A percentile compares a stretch with the other conserved stretches of the same genome.
Evolutionary conservation across 2,113 vertebrate species (phyloP).

Genomic region (Thinocorus orbignyianus): DNA sequence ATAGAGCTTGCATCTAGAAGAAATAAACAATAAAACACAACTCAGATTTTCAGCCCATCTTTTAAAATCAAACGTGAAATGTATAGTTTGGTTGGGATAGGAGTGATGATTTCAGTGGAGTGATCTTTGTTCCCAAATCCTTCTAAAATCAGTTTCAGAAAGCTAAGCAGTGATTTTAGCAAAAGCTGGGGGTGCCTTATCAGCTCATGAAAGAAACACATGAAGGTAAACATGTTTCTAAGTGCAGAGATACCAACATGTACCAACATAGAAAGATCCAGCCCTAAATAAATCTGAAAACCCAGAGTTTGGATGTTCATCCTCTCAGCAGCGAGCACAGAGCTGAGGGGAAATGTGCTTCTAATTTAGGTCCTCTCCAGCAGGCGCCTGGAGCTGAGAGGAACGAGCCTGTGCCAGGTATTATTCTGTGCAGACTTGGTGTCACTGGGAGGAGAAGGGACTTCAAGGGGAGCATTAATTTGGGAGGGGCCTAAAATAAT

Average conservation of each 20-base stretch:
- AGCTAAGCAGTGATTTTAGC: neutral
- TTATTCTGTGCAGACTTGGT: conserved; percentile 31
- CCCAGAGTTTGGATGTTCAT: neutral
- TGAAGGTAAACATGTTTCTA: neutral
- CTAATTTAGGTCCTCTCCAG: neutral
- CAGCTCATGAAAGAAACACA: neutral
- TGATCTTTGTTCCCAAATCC: neutral
- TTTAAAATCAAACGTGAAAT: neutral
- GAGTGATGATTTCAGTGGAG: neutral
- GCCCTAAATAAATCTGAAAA: neutral
- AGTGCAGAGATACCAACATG: neutral
- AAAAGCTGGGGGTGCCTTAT: neutral
- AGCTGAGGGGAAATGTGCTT: neutral
- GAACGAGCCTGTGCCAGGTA: neutral
- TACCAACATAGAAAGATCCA: neutral
- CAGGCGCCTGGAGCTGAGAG: neutral
- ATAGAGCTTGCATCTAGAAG: neutral
- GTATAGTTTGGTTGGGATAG: neutral
- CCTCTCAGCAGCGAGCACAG: neutral
- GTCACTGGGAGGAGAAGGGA: conserved; percentile 53
- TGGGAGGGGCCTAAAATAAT: conserved; percentile 50
- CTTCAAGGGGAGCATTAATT: conserved; percentile 1
- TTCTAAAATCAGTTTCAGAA: neutral
- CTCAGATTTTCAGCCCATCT: neutral
- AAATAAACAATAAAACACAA: neutral